Percentiles rank a stretch among this genome's conserved stretches.
These are phyloP conservation scores for Acleris cristana DNA, from an alignment of 2,888 invertebrate genomes.

Conservation along the genomic window DNA sequence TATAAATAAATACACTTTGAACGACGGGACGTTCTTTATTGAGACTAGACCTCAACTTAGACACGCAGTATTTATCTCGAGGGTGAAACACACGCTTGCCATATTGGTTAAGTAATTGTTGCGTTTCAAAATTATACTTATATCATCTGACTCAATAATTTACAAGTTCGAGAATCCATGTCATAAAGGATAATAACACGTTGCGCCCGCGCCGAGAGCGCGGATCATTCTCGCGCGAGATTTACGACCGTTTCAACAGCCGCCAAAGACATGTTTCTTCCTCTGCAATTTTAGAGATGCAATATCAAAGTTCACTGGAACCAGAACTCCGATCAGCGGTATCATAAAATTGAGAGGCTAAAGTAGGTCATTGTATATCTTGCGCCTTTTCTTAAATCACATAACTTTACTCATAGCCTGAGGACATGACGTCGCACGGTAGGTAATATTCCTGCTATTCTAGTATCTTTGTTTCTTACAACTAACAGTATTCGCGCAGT, in stretches of 20 bases:
- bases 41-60: constrained; percentile 6
- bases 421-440: too few relatives aligned
- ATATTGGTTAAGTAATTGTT: constrained; percentile 24
- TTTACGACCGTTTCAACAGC: constrained; percentile 45
- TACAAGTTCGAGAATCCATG: constrained; percentile 52
- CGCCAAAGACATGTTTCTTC: constrained; percentile 26
- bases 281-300: constrained; percentile 26
- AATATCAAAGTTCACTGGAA: constrained; percentile 32
- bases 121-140: constrained; percentile 30
- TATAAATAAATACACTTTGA: background rate
- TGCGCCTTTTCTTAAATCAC: background rate
- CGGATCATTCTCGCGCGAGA: constrained; percentile 45
- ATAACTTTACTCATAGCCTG: too few relatives aligned
- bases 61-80: constrained; percentile 16
- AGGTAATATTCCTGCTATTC: too few relatives aligned
- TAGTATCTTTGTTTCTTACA: too few relatives aligned
- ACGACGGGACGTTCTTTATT: constrained; percentile 9
- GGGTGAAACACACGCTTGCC: constrained; percentile 13
- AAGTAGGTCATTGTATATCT: constrained; percentile 15
- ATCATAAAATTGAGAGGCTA: constrained; percentile 42
- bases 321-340: constrained; percentile 36
- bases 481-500: too few relatives aligned
- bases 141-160: constrained; percentile 33
- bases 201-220: constrained; percentile 12
- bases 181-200: constrained; percentile 43